Percentiles rank a stretch among this genome's conserved stretches.
These are phyloP conservation scores for Spisula solida DNA, from an alignment of 2,888 invertebrate species.

Conservation along the genomic window DNA sequence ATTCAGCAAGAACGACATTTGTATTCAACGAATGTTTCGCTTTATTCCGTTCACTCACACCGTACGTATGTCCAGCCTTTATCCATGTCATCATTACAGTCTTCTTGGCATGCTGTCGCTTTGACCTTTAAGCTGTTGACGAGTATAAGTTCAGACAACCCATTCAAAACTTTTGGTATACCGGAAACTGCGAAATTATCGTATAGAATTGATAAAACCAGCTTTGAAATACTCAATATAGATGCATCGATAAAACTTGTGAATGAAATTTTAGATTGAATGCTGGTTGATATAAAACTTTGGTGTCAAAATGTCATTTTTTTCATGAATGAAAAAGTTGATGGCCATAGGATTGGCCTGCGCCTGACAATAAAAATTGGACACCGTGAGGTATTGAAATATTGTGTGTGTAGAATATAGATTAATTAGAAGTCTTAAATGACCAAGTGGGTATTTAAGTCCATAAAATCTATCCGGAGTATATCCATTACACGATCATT, in stretches of 20 bases:
- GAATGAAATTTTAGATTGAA: slow-evolving; percentile 36
- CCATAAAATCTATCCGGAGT: slow-evolving; percentile 62
- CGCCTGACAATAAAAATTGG: slow-evolving; percentile 55
- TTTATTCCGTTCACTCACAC: background rate
- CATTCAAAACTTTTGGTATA: slow-evolving; percentile 10
- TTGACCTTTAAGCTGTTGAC: background rate
- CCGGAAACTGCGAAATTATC: slow-evolving; percentile 13
- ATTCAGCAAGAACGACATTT: background rate
- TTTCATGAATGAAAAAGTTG: slow-evolving; percentile 55
- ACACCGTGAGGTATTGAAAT: slow-evolving; percentile 56
- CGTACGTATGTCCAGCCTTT: background rate
- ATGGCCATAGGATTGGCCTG: slow-evolving; percentile 24
- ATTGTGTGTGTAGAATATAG: slow-evolving; percentile 39
- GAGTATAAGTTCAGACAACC: background rate
- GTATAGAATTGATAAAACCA: background rate
- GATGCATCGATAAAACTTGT: slow-evolving; percentile 19
- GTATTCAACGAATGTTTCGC: background rate
- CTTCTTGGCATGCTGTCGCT: background rate
- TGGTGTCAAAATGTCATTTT: slow-evolving; percentile 61
- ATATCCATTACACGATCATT: slow-evolving; percentile 64
- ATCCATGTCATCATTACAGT: background rate
- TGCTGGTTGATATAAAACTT: slow-evolving; percentile 42
- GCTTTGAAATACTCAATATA: background rate
- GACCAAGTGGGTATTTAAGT: slow-evolving; percentile 53
- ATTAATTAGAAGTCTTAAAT: slow-evolving; percentile 57